These are phyloP conservation scores for Carollia perspicillata DNA, from an alignment of 2,113 vertebrate genomes.

Conservation along the genomic window DNA sequence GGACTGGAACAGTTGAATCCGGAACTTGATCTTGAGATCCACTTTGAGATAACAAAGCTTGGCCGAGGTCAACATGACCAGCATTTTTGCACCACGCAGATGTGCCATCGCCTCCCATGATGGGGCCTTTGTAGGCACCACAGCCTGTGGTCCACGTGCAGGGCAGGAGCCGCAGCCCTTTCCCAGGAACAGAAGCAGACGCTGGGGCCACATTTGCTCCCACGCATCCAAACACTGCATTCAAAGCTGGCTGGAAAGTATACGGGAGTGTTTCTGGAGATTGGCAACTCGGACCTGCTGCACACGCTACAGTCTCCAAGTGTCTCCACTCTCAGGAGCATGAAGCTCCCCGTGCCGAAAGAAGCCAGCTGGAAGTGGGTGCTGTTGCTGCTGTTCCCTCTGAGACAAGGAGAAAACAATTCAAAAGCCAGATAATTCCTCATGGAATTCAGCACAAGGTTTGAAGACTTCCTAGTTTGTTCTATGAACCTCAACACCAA, in stretches of 20 bases:
- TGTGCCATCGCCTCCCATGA: not conserved
- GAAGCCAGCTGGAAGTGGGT: not conserved
- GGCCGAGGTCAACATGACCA: not conserved
- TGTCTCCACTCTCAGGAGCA: not conserved
- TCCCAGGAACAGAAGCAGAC: not conserved
- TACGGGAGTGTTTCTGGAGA: not conserved
- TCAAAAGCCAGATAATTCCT: not conserved
- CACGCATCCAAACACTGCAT: not conserved
- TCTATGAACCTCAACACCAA: not conserved
- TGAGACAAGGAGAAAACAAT: not conserved
- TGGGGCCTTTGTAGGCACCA: not conserved
- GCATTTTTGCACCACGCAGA: not conserved
- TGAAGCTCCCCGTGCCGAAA: not conserved
- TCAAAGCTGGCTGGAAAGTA: not conserved
- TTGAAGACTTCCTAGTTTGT: not conserved
- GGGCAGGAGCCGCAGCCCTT: not conserved
- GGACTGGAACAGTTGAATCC: not conserved
- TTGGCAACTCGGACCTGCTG: not conserved
- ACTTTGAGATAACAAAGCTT: not conserved
- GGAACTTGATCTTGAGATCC: not conserved
- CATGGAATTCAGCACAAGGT: not conserved
- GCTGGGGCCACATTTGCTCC: not conserved
- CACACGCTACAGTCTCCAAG: accelerated
- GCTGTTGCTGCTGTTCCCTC: not conserved
- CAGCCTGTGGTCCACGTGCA: accelerated